Percentiles rank a stretch among this genome's conserved stretches.
Evolutionary conservation across 2,888 invertebrate species (phyloP).

Genomic region (Hirtodrosophila confusa): DNA sequence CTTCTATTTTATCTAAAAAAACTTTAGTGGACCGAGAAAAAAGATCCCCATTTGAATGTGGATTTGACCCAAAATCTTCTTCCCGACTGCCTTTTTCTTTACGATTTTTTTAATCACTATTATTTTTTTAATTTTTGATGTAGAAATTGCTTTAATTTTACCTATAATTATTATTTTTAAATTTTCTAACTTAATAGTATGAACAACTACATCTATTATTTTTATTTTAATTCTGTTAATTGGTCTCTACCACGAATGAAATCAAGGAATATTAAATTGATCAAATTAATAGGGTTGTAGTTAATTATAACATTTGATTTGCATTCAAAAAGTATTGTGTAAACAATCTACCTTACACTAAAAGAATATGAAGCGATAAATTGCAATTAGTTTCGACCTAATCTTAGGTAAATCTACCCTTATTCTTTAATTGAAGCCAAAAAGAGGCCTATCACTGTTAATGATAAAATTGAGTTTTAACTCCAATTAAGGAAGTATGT

Average conservation of each 20-base stretch:
- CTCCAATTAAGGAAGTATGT: conserved; percentile 87
- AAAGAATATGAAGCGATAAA: conserved; percentile 84
- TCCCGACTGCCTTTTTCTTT: conserved; percentile 86
- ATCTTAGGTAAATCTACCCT: conserved; percentile 83
- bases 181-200: conserved; percentile 74
- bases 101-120: conserved; percentile 88
- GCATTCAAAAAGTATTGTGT: conserved; percentile 83
- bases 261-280: no score
- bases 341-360: conserved; percentile 82
- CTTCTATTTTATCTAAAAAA: conserved; percentile 86
- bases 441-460: no score
- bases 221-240: conserved; percentile 86
- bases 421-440: no score
- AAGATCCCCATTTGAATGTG: conserved; percentile 87
- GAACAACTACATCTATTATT: conserved; percentile 77
- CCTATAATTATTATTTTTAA: conserved; percentile 85
- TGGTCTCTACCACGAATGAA: conserved; percentile 86
- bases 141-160: conserved; percentile 88
- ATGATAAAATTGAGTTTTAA: conserved; percentile 65
- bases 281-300: conserved; percentile 84
- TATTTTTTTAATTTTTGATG: conserved; percentile 89
- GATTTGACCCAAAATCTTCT: conserved; percentile 86
- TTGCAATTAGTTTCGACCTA: conserved; percentile 86
- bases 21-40: conserved; percentile 87
- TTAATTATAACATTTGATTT: no score